Percentiles rank a stretch among this genome's conserved stretches.
These are phyloP conservation scores for Aviceda subcristata DNA, from an alignment of 2,113 vertebrate genomes.

Conservation along the genomic window DNA sequence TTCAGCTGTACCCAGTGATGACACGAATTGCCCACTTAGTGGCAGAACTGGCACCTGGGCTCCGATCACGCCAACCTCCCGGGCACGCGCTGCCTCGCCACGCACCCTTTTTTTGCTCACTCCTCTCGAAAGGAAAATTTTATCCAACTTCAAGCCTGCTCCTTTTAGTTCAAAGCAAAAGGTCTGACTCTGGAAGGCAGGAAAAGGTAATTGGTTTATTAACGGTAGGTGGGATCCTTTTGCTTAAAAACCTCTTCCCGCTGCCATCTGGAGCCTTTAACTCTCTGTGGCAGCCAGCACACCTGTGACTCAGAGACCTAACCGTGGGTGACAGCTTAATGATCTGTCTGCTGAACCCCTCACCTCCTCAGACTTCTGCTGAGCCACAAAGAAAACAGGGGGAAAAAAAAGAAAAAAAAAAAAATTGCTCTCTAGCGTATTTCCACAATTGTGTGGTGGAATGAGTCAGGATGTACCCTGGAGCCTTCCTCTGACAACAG, in stretches of 20 bases:
- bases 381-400: background rate
- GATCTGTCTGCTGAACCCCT: background rate
- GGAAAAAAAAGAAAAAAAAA: background rate
- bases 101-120: background rate
- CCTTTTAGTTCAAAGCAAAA: background rate
- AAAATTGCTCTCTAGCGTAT: background rate
- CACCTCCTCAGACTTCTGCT: background rate
- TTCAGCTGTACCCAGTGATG: background rate
- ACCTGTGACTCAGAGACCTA: background rate
- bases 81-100: background rate
- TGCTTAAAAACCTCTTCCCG: background rate
- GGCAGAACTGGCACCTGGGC: background rate
- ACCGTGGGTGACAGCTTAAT: background rate
- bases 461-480: background rate
- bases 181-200: background rate
- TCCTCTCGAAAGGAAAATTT: background rate
- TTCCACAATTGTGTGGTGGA: background rate
- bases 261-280: background rate
- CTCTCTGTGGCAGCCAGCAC: background rate
- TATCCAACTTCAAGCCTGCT: background rate
- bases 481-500: background rate
- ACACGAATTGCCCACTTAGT: background rate
- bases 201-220: background rate
- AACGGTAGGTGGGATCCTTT: background rate
- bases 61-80: background rate